Evolutionary conservation across 2,797 vertebrate species (phyloP), one percentile per base, ranked within the genome.

Genomic region (Myotis findleyi): DNA sequence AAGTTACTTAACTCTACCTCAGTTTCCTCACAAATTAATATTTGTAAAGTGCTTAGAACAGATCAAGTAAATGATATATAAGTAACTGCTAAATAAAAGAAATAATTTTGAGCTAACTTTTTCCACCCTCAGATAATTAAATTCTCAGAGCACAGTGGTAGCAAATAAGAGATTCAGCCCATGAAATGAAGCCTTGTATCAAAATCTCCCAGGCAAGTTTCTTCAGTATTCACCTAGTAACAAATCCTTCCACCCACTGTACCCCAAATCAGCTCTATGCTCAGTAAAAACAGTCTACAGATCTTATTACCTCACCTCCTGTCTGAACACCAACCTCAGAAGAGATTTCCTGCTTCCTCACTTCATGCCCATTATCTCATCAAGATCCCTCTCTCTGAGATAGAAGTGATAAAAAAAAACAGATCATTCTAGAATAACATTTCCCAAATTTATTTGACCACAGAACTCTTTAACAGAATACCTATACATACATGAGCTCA

Each of bases 331-430:
- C 80, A 97, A 96, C 80, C 79, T 93, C 91, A 91, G 79, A 82
- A 82, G 71, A 89, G 89, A 96, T 81, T 93, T 96, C 96, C 88
- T 93, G 84, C 64, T 95, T 97, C 80, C 76, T 95, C 57, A 84
- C 64, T 95, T 96, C 66, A 88, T 73, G 21, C 20, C 59, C 62
- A 91, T 96, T 96, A 95, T 89, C 88, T 96, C 51, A 93, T 73
- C 73, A 95, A 95, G 71, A 91, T 79, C 71, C 44, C 85, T 88
- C 59, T 92, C 38, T 88, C 57, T 68, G 68, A 95, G 66, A 90
- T 44, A 57, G 49, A 94, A 92, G 51, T 90, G 51, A 85, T 73
- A 80, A 89, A 91, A 59, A 91, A 59, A 90, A 95, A 80, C 30
- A 85, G 27, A 93, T 76, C 79, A 87, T 69, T 91, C 89, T 83